Base-by-base conservation (phyloP, 2,797 vertebrate species). In the Limosa lapponica region DNA sequence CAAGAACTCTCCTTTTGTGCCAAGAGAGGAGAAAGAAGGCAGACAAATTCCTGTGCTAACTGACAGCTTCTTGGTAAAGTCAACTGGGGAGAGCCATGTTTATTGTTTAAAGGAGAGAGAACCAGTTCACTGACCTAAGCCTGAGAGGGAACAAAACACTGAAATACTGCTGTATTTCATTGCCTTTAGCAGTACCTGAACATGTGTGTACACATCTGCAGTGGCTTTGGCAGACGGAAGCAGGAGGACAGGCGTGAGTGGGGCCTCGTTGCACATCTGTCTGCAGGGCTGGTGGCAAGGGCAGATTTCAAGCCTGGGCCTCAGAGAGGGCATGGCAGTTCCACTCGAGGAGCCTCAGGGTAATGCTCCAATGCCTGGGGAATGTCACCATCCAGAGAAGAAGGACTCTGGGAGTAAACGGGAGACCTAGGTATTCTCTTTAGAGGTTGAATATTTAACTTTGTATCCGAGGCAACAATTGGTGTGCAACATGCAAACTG, bases 211-310 rank as follows among this genome's bases (percentile, higher is more conserved):
- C 16, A 14, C 34, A n/a, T 14, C 48, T 57, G 37, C 43, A 27
- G 41, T 65, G 43, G 37, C 49, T 80, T 32, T 64, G 37, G 19
- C 69, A 57, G n/a, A 55, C 2, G 2, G 36, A 22, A 62, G 66
- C 32, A 49, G 73, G 44, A 70, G 11, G 30, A 46, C 1, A 14
- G 67, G 72, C 0, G 0, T 20, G 23, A 85, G 52, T 1, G 3
- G 16, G 39, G 5, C 48, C 16, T 18, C 37, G 2, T 3, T 25
- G 59, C 65, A 15, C 44, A 49, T 52, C 41, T 17, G 4, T 19
- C 13, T 3, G 43, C 59, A 72, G 55, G 46, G 69, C 48, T 75
- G 57, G 43, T 1, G 0, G 49, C n/a, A n/a, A n/a, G n/a, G n/a
- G n/a, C 71, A 78, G 16, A 5, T 57, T 66, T 48, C 30, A 72